These are phyloP conservation scores for Chaenogobius annularis DNA, from an alignment of 2,113 vertebrate species.

Conservation along the genomic window DNA sequence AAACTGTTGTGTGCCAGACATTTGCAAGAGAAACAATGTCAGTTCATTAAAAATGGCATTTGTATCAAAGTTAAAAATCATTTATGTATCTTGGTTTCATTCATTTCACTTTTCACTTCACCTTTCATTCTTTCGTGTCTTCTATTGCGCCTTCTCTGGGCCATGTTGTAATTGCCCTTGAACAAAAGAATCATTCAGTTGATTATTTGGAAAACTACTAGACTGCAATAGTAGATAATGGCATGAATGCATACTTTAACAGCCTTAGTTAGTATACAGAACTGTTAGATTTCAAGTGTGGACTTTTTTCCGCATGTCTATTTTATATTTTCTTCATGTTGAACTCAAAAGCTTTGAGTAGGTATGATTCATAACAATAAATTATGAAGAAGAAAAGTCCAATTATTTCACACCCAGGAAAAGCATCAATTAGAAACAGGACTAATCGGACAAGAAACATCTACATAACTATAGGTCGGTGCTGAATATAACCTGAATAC, in stretches of 20 bases:
- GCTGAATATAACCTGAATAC: background rate
- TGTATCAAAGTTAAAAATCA: background rate
- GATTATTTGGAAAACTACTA: too few relatives aligned
- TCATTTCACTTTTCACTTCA: background rate
- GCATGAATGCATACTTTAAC: too few relatives aligned
- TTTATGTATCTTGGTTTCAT: background rate
- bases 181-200: background rate
- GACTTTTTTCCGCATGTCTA: too few relatives aligned
- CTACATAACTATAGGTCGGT: too few relatives aligned
- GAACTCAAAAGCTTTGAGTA: too few relatives aligned
- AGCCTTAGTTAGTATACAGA: too few relatives aligned
- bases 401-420: background rate
- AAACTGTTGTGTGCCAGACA: background rate
- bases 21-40: too few relatives aligned
- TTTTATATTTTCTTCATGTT: background rate
- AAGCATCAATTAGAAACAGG: background rate
- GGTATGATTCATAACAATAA: too few relatives aligned
- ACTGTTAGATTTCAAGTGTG: too few relatives aligned
- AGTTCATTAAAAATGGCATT: background rate
- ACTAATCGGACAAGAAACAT: too few relatives aligned
- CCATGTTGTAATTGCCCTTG: background rate
- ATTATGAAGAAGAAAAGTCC: too few relatives aligned
- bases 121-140: background rate
- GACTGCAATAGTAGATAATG: too few relatives aligned
- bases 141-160: background rate